phyloP scores from a whole-genome alignment of 2,888 invertebrate genomes.

The Willowsia nigromaculata region DNA sequence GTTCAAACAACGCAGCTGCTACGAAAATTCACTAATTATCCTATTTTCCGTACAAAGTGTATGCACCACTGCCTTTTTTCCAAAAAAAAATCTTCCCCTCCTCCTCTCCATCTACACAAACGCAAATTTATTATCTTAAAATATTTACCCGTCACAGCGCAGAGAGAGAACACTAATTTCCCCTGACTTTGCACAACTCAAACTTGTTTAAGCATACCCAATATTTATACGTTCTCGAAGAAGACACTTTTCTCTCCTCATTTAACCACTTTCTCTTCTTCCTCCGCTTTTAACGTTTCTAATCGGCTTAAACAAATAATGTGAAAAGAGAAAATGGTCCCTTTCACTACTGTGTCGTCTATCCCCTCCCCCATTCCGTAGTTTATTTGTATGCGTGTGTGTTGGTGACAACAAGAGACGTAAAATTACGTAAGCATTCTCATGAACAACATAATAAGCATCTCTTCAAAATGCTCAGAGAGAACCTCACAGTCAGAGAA shows the following conservation, averaged over 20 bases:
- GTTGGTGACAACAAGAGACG: conserved; percentile 5
- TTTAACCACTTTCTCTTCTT: neutral
- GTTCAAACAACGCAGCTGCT: neutral
- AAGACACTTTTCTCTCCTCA: neutral
- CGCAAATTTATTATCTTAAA: too few relatives aligned
- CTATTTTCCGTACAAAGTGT: neutral
- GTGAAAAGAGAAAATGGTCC: neutral
- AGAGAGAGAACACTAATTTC: neutral
- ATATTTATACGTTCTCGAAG: neutral
- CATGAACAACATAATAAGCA: neutral
- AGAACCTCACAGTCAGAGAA: neutral
- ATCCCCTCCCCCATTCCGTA: neutral
- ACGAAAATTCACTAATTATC: neutral
- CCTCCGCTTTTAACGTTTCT: neutral
- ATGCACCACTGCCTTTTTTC: neutral
- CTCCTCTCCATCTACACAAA: too few relatives aligned
- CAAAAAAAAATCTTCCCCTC: too few relatives aligned
- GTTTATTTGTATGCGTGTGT: conserved; percentile 13
- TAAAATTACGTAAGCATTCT: neutral
- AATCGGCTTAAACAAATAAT: conserved; percentile 17
- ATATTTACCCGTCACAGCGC: too few relatives aligned
- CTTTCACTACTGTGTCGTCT: neutral
- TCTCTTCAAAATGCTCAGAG: neutral
- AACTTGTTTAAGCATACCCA: neutral
- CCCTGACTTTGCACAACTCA: neutral